phyloP scores from a whole-genome alignment of 2,888 invertebrate genomes.

The Macaria notata region DNA sequence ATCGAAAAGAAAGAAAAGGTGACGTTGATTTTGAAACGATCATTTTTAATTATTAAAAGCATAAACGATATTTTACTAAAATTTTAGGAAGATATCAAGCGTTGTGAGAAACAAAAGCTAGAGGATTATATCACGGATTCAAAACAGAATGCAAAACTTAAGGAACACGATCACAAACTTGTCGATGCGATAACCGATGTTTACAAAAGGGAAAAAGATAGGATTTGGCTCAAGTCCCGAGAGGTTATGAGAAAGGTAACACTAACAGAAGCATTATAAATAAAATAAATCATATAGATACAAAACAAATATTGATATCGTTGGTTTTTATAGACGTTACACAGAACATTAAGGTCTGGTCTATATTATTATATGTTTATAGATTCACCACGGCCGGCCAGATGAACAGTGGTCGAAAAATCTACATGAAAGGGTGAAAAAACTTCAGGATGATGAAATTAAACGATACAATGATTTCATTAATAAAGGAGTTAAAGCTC shows the following conservation, averaged over 20 bases:
- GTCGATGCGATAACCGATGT: constrained; percentile 38
- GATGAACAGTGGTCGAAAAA: constrained; percentile 31
- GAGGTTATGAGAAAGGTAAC: constrained; percentile 41
- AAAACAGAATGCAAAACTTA: constrained; percentile 34
- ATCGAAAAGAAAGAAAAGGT: constrained; percentile 38
- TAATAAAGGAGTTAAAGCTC: constrained; percentile 39
- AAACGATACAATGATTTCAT: constrained; percentile 47
- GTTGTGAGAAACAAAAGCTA: constrained; percentile 34
- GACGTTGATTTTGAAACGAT: constrained; percentile 7
- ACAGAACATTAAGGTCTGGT: too few relatives aligned
- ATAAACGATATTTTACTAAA: neutral
- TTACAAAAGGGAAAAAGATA: constrained; percentile 44
- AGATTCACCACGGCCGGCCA: constrained; percentile 42
- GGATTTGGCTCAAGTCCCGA: constrained; percentile 38
- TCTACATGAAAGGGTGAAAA: constrained; percentile 41
- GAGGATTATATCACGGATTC: constrained; percentile 37
- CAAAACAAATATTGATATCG: too few relatives aligned
- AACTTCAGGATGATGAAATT: constrained; percentile 39
- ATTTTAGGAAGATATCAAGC: constrained; percentile 36
- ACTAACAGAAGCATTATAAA: too few relatives aligned
- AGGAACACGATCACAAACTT: constrained; percentile 34
- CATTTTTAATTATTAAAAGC: neutral
- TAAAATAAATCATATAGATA: too few relatives aligned
- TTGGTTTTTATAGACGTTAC: too few relatives aligned
- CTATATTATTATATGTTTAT: constrained; percentile 10